Evolutionary conservation across 2,797 vertebrate genomes (phyloP), one percentile per base, ranked within the genome.

Genomic region (Rhabdomys pumilio): DNA sequence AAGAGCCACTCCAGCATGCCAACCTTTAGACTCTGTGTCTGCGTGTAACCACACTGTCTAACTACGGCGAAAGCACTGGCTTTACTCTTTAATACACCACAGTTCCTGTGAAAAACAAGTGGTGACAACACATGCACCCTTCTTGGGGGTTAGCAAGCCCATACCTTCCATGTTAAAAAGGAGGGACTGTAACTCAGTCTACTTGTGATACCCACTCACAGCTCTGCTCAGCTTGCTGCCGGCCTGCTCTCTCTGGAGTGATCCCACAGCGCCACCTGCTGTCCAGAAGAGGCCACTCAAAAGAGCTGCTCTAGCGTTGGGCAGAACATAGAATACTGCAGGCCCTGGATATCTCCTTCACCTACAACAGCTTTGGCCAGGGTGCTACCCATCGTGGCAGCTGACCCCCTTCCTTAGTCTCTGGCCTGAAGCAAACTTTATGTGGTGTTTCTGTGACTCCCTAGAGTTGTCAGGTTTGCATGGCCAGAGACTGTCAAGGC

Each of bases 251-350:
- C 63, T 84, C 57, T 17, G 55, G 31, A 47, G 72, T 13, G 72
- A 41, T 77, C 80, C 72, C 31, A 69, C 24, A 79, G 93, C 59
- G 19, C 88, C 93, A 94, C 57, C 93, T 90, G 72, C 93, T 85
- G 88, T 77, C 79, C n/a, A 44, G 14, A 79, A n/a, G 22, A 57
- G 26, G 61, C 61, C 11, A 11, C 55, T 34, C 5, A 11, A 0
- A 1, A 69, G 55, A 19, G 20, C 10, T 65, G 73, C n/a, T 73
- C n/a, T 88, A 19, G 24, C 26, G 55, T 15, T 9, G 41, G 12
- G 7, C 44, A 38, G 73, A 26, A 26, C 59, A 38, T 53, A 34
- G 88, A 67, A 90, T 53, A 53, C 61, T 67, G 4, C 24, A 90
- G 44, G 14, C 44, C 24, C 89, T n/a, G 19, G 34, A 26, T 2